A percentile compares a stretch with the other conserved stretches of the same genome.
phyloP scores from a whole-genome alignment of 1,140 invertebrate genomes.

The Dolichoris vasculosae region DNA sequence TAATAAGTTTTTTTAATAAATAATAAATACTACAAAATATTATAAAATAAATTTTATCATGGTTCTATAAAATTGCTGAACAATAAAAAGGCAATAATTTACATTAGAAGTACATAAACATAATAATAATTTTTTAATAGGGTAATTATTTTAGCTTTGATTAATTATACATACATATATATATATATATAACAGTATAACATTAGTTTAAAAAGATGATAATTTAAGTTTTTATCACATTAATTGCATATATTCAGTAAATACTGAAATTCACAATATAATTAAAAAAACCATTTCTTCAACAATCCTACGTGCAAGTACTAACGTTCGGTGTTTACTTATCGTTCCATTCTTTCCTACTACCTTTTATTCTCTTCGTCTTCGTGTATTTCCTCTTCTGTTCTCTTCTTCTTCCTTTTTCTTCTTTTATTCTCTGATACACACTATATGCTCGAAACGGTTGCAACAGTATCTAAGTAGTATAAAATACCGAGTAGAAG shows the following conservation, averaged over 20 bases:
- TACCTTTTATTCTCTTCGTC: conserved; percentile 40
- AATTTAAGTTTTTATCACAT: background rate
- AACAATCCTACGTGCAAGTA: background rate
- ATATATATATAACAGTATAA: background rate
- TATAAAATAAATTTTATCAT: too few relatives aligned
- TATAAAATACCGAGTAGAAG: background rate
- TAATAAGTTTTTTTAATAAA: too few relatives aligned
- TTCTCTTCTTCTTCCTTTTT: background rate
- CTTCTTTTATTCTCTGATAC: background rate
- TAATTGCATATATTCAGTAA: background rate
- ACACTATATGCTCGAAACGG: background rate
- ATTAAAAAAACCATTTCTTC: background rate
- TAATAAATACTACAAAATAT: too few relatives aligned
- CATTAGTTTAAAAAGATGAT: background rate
- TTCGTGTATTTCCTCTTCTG: background rate
- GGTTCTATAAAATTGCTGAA: too few relatives aligned
- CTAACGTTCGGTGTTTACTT: background rate
- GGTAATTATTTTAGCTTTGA: background rate
- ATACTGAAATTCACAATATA: background rate
- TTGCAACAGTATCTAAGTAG: background rate
- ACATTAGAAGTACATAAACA: too few relatives aligned
- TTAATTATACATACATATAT: too few relatives aligned
- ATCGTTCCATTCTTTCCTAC: conserved; percentile 1
- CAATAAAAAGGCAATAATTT: too few relatives aligned
- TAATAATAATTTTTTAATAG: background rate